Percentiles rank a stretch among this genome's conserved stretches.
Conservation (phyloP, 2,888 invertebrate genomes). For the Lamellibrachia columna region DNA sequence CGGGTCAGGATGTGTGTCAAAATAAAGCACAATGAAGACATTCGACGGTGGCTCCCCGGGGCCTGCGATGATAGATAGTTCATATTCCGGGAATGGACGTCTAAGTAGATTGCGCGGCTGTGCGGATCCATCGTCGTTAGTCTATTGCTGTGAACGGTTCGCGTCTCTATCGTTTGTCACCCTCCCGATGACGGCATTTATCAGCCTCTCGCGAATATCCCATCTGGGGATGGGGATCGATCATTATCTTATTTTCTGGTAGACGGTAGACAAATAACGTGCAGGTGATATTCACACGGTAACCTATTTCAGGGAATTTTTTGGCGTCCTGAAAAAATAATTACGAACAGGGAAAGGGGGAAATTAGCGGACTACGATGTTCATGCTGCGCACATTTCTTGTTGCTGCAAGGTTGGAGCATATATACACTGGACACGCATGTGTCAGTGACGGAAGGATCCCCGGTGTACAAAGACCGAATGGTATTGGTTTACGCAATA, state of each 20-base stretch:
- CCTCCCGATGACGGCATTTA: background rate
- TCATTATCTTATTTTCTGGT: background rate
- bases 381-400: background rate
- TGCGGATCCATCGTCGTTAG: too few species aligned
- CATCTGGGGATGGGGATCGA: background rate
- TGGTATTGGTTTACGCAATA: too few species aligned
- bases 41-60: background rate
- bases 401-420: background rate
- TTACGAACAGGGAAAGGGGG: background rate
- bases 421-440: too few species aligned
- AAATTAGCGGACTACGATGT: background rate
- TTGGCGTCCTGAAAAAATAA: background rate
- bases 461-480: too few species aligned
- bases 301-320: background rate
- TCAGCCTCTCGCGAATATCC: background rate
- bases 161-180: background rate
- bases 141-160: background rate
- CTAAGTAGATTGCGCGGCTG: background rate
- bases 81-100: background rate
- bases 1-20: background rate
- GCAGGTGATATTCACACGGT: background rate
- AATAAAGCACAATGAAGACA: background rate
- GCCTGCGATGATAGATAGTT: background rate
- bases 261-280: background rate
- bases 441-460: too few species aligned